These are phyloP conservation scores for Hippocampus zosterae DNA, from an alignment of 2,113 vertebrate species.

Conservation along the genomic window DNA sequence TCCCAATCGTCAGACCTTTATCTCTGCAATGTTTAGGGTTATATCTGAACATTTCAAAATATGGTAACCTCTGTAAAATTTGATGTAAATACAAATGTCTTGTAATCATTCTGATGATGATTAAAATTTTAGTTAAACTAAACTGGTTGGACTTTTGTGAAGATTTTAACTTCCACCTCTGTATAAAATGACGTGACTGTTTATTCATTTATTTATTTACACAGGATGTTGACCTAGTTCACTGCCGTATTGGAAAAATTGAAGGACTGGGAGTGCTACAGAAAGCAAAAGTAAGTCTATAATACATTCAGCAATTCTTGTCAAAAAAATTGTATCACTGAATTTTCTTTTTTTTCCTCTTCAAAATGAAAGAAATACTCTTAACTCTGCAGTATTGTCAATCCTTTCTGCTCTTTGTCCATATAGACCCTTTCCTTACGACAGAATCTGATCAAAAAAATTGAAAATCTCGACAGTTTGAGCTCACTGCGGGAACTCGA, in stretches of 20 bases:
- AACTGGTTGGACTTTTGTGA: background rate
- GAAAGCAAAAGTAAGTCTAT: slow-evolving; percentile 86
- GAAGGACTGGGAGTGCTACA: slow-evolving; percentile 92
- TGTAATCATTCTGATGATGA: no score
- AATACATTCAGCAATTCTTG: background rate
- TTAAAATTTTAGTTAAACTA: no score
- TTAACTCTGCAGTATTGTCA: background rate
- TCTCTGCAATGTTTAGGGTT: no score
- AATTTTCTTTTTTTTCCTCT: background rate
- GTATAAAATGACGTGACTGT: background rate
- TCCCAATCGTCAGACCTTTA: no score
- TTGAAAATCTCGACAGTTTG: slow-evolving; percentile 90
- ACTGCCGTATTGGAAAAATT: slow-evolving; percentile 94
- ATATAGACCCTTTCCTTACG: slow-evolving; percentile 88
- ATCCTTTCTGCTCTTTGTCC: slow-evolving; percentile 5
- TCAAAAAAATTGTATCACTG: background rate
- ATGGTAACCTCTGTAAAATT: no score
- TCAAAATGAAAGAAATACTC: background rate
- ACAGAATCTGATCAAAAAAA: slow-evolving; percentile 92
- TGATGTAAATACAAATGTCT: no score
- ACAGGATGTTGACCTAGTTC: slow-evolving; percentile 97
- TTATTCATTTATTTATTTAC: slow-evolving; percentile 28
- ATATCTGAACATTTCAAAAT: no score
- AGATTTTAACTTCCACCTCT: background rate
- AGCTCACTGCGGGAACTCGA: slow-evolving; percentile 84